Evolutionary conservation across 92 coral and sea anemone species (phyloP), one percentile per base, ranked within the genome.

Genomic region (Epizoanthus fatuus): DNA sequence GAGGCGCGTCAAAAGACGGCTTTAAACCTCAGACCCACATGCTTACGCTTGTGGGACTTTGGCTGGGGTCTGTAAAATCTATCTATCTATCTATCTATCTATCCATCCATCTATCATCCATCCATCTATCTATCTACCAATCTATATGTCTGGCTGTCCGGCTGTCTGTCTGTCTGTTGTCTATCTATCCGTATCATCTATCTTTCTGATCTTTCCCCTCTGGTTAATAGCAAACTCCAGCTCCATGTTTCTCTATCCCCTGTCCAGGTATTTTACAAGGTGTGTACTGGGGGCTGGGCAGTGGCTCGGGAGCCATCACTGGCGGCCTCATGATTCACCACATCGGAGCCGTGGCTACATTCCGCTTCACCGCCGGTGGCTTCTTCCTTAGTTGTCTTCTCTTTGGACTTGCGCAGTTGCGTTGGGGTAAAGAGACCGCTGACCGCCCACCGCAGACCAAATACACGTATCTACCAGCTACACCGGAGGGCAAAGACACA

Each of bases 271-370:
- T 97, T 77, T 92, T 97, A 16, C 99, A 97, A 87, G 99, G 98
- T 14, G 94, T 97, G 7, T 97, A 97, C 81, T 97, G 99, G 99
- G 99, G 99, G 20, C 95, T 97, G 3, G 99, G 99, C 17, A 91
- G 97, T 16, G 99, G 99, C 8, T 86, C 94, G 9, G 99, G 99
- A 22, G 87, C 99, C 1, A 97, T 97, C 39, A 62, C 92, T 32
- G 99, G 98, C 51, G 99, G 99, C 0, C 93, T 93, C 70, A 93
- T 95, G 52, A 97, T 97, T 70, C 99, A 97, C 68, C 98, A 95
- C 57, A 60, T 97, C 56, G 99, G 99, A 65, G 91, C 97, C 2
- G 92, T 93, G 55, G 68, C 93, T 8, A 93, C 99, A 9, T 97
- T 97, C 65, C 98, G 98, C 17, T 76, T 91, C 57, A 95, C 95